phyloP scores from a whole-genome alignment of 2,113 vertebrate species.

The Anolis sagrei region DNA sequence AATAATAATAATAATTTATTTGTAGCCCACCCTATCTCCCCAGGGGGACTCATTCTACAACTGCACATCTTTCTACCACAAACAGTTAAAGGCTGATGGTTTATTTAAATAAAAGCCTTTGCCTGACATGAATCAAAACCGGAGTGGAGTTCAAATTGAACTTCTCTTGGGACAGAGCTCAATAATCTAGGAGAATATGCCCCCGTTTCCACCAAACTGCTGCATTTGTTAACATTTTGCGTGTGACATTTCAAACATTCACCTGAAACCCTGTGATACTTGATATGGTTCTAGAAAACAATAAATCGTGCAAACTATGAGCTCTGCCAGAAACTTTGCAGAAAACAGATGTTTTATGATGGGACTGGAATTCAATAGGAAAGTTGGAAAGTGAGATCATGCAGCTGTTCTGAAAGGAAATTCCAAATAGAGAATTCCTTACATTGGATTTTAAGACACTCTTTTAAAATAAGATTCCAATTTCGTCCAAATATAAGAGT shows the following conservation, averaged over 20 bases:
- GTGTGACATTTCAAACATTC: background rate
- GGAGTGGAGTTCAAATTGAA: too few relatives aligned
- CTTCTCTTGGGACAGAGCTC: too few relatives aligned
- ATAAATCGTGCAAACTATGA: background rate
- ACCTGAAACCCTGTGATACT: background rate
- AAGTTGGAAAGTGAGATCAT: too few relatives aligned
- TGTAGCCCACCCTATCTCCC: too few relatives aligned
- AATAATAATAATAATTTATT: too few relatives aligned
- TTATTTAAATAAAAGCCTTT: too few relatives aligned
- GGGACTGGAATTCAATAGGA: background rate
- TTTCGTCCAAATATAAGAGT: background rate
- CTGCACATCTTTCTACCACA: too few relatives aligned
- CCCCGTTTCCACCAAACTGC: too few relatives aligned
- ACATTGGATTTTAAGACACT: background rate
- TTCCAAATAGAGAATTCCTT: background rate
- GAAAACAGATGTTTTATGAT: background rate
- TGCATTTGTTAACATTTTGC: background rate
- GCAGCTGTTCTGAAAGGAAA: background rate
- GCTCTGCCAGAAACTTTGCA: background rate
- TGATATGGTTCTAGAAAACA: background rate
- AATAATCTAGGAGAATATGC: too few relatives aligned
- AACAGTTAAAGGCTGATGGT: too few relatives aligned
- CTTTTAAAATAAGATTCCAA: background rate
- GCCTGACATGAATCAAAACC: too few relatives aligned
- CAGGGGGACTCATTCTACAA: too few relatives aligned